Conservation (phyloP, 2,888 invertebrate genomes). For the Sarcophaga carnaria region DNA sequence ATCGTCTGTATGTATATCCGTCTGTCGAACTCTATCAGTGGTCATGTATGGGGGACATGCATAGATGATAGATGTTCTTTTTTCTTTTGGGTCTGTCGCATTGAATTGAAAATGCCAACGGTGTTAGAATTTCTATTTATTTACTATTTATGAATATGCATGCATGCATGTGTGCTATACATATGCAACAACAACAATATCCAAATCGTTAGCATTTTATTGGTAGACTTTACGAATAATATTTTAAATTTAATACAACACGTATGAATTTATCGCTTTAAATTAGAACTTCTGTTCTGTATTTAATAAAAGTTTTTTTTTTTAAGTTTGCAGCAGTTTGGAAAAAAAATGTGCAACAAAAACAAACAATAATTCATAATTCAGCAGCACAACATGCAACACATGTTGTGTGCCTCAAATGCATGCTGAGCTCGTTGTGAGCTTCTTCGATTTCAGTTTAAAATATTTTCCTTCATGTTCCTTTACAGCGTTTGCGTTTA, state of each 20-base stretch:
- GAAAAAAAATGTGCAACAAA: neutral
- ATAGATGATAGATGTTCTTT: conserved; percentile 41
- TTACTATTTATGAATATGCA: too few species aligned
- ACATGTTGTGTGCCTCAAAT: conserved; percentile 16
- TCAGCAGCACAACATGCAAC: conserved; percentile 18
- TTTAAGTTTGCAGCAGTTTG: neutral
- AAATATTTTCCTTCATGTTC: too few species aligned
- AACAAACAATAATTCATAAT: neutral
- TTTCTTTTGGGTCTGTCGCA: conserved; percentile 12
- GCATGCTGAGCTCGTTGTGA: conserved; percentile 5
- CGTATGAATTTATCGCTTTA: neutral
- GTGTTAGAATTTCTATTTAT: conserved; percentile 20
- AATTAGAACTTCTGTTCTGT: neutral
- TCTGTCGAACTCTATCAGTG: neutral
- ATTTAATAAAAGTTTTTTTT: neutral
- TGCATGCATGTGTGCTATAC: neutral
- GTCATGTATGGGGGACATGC: neutral
- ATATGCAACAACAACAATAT: too few species aligned
- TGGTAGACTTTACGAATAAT: neutral
- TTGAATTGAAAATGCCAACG: conserved; percentile 40
- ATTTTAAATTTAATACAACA: neutral
- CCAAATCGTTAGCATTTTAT: neutral
- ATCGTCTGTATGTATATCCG: neutral
- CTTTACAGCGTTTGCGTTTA: neutral
- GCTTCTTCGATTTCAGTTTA: neutral